Conservation (phyloP, 2,113 vertebrate species). For the Catagonus wagneri region DNA sequence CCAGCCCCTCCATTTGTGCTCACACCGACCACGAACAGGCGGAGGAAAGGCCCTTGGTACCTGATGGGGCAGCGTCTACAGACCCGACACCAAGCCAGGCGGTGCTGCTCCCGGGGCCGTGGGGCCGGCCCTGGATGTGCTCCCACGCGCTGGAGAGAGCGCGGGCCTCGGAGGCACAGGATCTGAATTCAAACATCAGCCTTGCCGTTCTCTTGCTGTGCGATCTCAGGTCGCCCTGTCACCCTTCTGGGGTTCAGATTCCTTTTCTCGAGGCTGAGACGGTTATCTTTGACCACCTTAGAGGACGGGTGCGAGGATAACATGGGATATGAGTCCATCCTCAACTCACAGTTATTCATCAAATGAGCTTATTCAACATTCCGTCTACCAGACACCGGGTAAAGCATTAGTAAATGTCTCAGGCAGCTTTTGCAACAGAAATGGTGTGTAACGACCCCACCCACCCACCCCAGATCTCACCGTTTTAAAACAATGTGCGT, state of each 20-base stretch:
- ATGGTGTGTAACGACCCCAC: not conserved
- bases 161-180: not conserved
- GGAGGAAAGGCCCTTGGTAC: too few species aligned
- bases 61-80: too few species aligned
- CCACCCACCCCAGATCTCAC: not conserved
- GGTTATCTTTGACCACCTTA: not conserved
- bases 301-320: not conserved
- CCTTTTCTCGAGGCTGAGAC: not conserved
- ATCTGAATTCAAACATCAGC: not conserved
- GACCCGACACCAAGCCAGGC: not conserved
- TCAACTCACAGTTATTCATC: not conserved
- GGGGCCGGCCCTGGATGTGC: too few species aligned
- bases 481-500: not conserved
- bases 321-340: not conserved
- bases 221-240: not conserved
- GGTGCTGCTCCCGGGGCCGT: not conserved
- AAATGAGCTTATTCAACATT: not conserved
- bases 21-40: fast-evolving
- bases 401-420: not conserved
- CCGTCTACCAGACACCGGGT: not conserved
- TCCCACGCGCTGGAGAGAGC: not conserved
- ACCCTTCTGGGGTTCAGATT: not conserved
- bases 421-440: not conserved
- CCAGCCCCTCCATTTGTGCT: not conserved
- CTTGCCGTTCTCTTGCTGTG: not conserved